Evolutionary conservation across 2,888 invertebrate genomes (phyloP).

Genomic region (Leptura quadrifasciata): DNA sequence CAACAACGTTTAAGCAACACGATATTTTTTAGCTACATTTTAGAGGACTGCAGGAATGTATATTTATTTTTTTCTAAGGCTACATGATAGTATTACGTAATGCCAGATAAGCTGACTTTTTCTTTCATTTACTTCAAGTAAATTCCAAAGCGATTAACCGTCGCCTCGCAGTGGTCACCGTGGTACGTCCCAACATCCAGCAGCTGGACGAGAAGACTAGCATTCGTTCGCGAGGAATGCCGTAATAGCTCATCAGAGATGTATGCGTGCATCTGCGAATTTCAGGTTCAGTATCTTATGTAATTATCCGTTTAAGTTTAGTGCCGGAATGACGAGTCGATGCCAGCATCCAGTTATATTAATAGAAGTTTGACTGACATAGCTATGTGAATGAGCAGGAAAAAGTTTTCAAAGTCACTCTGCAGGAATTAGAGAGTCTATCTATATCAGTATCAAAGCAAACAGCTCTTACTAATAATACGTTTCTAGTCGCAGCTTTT

Average conservation of each 20-base stretch:
- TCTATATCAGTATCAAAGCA: constrained; percentile 2
- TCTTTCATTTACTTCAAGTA: constrained; percentile 2
- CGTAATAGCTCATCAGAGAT: constrained; percentile 24
- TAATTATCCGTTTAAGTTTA: constrained; percentile 26
- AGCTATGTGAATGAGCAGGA: constrained; percentile 14
- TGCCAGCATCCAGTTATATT: constrained; percentile 26
- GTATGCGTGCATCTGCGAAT: constrained; percentile 15
- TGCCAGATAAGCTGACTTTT: background rate
- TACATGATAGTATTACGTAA: background rate
- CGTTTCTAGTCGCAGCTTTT: background rate
- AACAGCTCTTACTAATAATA: background rate
- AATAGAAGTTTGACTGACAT: constrained; percentile 13
- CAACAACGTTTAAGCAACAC: no score
- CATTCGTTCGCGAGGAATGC: constrained; percentile 28
- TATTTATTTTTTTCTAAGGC: background rate
- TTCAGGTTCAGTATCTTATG: constrained; percentile 30
- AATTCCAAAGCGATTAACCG: constrained; percentile 34
- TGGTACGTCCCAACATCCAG: constrained; percentile 22
- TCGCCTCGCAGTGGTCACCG: constrained; percentile 29
- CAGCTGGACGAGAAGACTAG: constrained; percentile 11
- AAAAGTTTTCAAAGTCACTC: constrained; percentile 7
- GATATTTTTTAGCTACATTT: no score
- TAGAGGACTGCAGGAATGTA: no score
- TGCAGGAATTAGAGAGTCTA: constrained; percentile 7
- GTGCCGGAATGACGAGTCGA: constrained; percentile 5